A percentile compares a stretch with the other conserved stretches of the same genome.
Evolutionary conservation across 2,113 vertebrate species (phyloP).

Genomic region (Gopherus flavomarginatus): DNA sequence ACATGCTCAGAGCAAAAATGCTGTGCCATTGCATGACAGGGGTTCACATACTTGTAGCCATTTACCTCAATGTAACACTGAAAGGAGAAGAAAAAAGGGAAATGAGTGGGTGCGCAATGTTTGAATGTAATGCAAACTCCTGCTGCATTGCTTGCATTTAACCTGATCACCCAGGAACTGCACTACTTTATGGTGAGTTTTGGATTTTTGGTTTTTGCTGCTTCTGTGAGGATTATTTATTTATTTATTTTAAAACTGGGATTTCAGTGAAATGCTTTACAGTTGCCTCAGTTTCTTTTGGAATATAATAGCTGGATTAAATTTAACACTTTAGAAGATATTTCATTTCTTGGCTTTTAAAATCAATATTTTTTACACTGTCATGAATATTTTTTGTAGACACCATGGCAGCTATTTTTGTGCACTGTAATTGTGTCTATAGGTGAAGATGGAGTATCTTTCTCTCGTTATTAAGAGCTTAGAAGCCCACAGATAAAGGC

Average conservation of each 20-base stretch:
- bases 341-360: slow-evolving; percentile 78
- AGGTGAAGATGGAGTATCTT: slow-evolving; percentile 81
- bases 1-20: not conserved
- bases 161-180: not conserved
- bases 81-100: not conserved
- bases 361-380: slow-evolving; percentile 81
- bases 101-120: not conserved
- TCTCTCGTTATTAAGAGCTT: slow-evolving; percentile 84
- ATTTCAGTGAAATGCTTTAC: slow-evolving; percentile 50
- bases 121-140: not conserved
- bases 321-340: slow-evolving; percentile 73
- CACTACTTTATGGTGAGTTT: not conserved
- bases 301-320: slow-evolving; percentile 74
- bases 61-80: not conserved
- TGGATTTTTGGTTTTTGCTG: not conserved
- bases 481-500: slow-evolving; percentile 79
- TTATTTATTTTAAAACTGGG: slow-evolving; percentile 27
- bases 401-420: slow-evolving; percentile 73
- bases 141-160: not conserved
- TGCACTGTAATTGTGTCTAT: slow-evolving; percentile 68
- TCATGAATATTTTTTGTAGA: slow-evolving; percentile 79
- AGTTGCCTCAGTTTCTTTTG: slow-evolving; percentile 66
- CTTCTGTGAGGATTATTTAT: not conserved
- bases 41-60: fast-evolving
- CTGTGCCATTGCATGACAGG: not conserved